Conservation (phyloP, 2,797 vertebrate genomes). For the Galaxias olidus region DNA sequence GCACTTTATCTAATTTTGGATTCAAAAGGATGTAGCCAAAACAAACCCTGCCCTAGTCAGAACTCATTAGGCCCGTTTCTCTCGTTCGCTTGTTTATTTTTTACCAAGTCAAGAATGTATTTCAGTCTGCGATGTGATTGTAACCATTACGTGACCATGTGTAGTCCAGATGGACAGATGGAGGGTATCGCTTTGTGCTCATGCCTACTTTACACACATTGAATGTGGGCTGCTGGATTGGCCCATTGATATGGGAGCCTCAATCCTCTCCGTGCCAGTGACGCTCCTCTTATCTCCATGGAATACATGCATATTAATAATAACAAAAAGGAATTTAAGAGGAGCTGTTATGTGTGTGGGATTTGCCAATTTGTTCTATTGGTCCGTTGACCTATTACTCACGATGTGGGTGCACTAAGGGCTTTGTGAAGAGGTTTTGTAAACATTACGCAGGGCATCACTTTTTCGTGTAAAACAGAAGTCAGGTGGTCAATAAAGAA, state of each 20-base stretch:
- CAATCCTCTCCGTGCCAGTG: constrained; percentile 36
- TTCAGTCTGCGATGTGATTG: neutral
- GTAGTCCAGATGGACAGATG: constrained; percentile 29
- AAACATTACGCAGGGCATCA: constrained; percentile 37
- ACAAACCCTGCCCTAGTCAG: neutral
- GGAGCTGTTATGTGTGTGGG: constrained; percentile 63
- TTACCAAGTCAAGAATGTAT: neutral
- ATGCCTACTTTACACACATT: constrained; percentile 27
- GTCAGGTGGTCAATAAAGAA: constrained; percentile 4
- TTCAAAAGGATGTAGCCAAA: no score
- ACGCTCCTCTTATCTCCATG: constrained; percentile 43
- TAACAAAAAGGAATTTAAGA: constrained; percentile 56
- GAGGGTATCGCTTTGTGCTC: constrained; percentile 25
- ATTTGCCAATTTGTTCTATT: constrained; percentile 61
- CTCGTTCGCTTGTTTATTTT: neutral
- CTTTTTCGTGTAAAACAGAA: constrained; percentile 25
- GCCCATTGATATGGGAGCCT: constrained; percentile 32
- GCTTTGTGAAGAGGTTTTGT: constrained; percentile 37
- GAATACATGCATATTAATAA: constrained; percentile 50
- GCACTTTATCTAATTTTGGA: neutral
- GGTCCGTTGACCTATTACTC: constrained; percentile 57
- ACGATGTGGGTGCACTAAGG: constrained; percentile 60
- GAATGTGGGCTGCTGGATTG: constrained; percentile 37
- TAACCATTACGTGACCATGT: constrained; percentile 13
- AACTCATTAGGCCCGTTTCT: neutral